Conservation (phyloP, 2,113 vertebrate genomes). For the Tonatia bakeri region DNA sequence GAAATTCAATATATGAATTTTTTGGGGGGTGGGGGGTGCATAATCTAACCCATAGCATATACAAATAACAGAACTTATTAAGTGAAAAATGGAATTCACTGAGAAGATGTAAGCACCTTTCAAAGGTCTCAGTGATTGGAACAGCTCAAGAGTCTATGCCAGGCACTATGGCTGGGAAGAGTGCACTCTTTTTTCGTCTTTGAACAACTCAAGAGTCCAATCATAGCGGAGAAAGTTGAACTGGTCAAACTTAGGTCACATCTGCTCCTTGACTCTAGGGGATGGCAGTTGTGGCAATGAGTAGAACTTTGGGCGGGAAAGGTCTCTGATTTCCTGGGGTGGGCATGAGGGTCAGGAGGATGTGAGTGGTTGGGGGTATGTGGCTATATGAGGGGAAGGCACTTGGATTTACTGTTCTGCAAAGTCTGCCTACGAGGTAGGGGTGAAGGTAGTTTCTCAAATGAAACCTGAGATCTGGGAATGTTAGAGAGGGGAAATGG, state of each 20-base stretch:
- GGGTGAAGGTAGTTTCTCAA: neutral
- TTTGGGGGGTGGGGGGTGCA: neutral
- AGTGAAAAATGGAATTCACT: neutral
- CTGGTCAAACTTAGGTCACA: neutral
- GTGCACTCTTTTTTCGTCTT: neutral
- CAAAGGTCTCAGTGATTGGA: neutral
- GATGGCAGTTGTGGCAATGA: neutral
- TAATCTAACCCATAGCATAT: neutral
- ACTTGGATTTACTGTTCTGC: neutral
- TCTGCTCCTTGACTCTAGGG: neutral
- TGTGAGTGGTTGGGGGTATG: too few species aligned
- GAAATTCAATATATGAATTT: neutral
- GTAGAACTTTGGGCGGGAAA: neutral
- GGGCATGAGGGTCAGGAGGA: neutral
- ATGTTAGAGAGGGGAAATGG: neutral
- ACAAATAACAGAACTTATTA: neutral
- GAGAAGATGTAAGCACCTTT: neutral
- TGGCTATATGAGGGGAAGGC: neutral
- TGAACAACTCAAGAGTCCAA: neutral
- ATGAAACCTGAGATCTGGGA: neutral
- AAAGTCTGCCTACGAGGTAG: neutral
- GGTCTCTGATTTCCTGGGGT: neutral
- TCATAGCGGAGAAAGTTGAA: neutral
- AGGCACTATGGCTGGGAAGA: neutral
- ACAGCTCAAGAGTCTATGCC: neutral